Evolutionary conservation across 2,888 invertebrate species (phyloP).

Genomic region (Hydrotaea cyrtoneurina): DNA sequence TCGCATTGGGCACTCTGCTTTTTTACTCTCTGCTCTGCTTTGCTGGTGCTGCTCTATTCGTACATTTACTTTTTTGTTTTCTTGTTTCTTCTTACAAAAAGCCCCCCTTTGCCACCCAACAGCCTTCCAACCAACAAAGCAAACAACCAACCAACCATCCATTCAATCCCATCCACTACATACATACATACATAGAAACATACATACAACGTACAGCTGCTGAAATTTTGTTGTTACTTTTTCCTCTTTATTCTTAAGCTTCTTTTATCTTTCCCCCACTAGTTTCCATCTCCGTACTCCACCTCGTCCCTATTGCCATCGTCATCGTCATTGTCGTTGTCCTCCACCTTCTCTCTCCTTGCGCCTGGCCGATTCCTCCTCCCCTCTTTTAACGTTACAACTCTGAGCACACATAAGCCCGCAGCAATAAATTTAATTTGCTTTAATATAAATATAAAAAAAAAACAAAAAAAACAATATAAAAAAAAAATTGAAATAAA

Average conservation of each 20-base stretch:
- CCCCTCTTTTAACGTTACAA: slow-evolving; percentile 60
- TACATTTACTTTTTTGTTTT: slow-evolving; percentile 57
- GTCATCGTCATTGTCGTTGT: slow-evolving; percentile 17
- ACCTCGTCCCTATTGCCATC: slow-evolving; percentile 6
- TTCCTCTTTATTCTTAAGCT: slow-evolving; percentile 64
- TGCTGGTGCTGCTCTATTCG: slow-evolving; percentile 42
- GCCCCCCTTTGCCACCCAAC: slow-evolving; percentile 5
- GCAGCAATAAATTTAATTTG: slow-evolving; percentile 68
- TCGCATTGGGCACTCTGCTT: slow-evolving; percentile 8
- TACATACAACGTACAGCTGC: slow-evolving; percentile 61
- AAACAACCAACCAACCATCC: slow-evolving; percentile 21
- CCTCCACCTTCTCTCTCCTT: slow-evolving; percentile 24
- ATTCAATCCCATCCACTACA: slow-evolving; percentile 48
- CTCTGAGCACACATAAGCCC: slow-evolving; percentile 70
- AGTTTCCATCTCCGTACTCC: slow-evolving; percentile 10
- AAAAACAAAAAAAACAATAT: slow-evolving; percentile 55
- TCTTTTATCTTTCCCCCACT: slow-evolving; percentile 58
- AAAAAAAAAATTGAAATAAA: slow-evolving; percentile 71
- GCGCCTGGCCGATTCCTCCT: slow-evolving; percentile 23
- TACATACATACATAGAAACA: slow-evolving; percentile 49
- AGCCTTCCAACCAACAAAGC: not conserved
- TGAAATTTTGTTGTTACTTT: slow-evolving; percentile 54
- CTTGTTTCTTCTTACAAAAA: slow-evolving; percentile 44
- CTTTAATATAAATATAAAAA: slow-evolving; percentile 65
- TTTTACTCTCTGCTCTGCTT: not conserved